phyloP scores from a whole-genome alignment of 1,140 invertebrate species.

The Magallana gigas region DNA sequence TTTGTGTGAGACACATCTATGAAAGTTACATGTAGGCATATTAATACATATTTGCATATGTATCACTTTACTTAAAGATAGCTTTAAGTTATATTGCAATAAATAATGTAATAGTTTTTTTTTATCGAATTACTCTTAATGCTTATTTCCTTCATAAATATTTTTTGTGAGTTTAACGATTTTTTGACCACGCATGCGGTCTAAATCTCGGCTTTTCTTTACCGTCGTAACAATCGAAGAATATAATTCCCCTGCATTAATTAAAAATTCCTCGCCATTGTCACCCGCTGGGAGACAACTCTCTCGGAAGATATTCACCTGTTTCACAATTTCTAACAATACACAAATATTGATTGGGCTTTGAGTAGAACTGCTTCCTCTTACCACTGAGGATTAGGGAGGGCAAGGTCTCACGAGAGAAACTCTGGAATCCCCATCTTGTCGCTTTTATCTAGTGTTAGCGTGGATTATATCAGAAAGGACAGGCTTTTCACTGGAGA shows the following conservation, averaged over 20 bases:
- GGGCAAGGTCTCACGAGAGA: neutral
- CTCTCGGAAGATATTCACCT: neutral
- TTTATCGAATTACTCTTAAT: too few relatives aligned
- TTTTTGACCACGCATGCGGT: too few relatives aligned
- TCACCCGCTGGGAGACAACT: neutral
- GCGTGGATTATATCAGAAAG: neutral
- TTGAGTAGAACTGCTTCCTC: neutral
- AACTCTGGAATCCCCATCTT: constrained; percentile 3
- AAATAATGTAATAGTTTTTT: too few relatives aligned
- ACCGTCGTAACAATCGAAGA: too few relatives aligned
- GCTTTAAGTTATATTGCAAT: too few relatives aligned
- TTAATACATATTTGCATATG: too few relatives aligned
- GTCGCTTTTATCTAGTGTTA: neutral
- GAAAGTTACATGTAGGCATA: too few relatives aligned
- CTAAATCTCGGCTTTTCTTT: too few relatives aligned
- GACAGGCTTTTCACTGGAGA: neutral
- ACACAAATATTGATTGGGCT: neutral
- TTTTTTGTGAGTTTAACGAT: too few relatives aligned
- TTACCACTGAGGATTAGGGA: neutral
- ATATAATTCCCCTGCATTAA: neutral
- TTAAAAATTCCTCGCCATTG: neutral
- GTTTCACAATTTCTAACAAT: constrained; percentile 26
- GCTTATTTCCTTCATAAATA: too few relatives aligned
- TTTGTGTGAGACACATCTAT: too few relatives aligned
- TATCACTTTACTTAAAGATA: too few relatives aligned